Evolutionary conservation across 2,888 invertebrate species (phyloP).

Genomic region (Sesamia inferens): DNA sequence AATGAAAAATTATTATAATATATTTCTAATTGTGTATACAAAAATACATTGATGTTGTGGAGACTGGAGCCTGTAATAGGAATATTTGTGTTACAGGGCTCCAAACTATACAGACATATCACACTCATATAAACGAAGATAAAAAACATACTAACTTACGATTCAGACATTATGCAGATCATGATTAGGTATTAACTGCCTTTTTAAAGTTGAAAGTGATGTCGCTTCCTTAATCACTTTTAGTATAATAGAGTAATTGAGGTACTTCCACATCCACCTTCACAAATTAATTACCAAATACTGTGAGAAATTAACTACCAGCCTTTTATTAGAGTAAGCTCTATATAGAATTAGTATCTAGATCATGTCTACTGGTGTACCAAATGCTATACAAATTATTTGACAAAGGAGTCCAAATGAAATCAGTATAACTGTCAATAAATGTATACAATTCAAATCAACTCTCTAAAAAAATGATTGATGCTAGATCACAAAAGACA

Average conservation of each 20-base stretch:
- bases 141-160: background rate
- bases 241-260: background rate
- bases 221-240: background rate
- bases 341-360: background rate
- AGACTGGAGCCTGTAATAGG: no score
- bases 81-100: no score
- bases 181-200: background rate
- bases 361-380: background rate
- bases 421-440: slow-evolving; percentile 30
- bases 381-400: background rate
- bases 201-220: background rate
- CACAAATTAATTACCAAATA: background rate
- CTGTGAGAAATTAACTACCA: background rate
- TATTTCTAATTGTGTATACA: no score
- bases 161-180: background rate
- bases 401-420: slow-evolving; percentile 17
- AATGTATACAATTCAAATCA: slow-evolving; percentile 29
- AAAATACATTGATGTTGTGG: no score
- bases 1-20: no score
- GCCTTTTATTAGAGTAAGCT: background rate
- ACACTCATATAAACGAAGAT: background rate
- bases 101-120: no score
- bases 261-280: background rate
- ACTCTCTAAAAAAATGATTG: slow-evolving; percentile 22
- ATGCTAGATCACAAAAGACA: slow-evolving; percentile 6